phyloP scores from a whole-genome alignment of 2,888 invertebrate species.

The Harpagoxenus sublaevis region DNA sequence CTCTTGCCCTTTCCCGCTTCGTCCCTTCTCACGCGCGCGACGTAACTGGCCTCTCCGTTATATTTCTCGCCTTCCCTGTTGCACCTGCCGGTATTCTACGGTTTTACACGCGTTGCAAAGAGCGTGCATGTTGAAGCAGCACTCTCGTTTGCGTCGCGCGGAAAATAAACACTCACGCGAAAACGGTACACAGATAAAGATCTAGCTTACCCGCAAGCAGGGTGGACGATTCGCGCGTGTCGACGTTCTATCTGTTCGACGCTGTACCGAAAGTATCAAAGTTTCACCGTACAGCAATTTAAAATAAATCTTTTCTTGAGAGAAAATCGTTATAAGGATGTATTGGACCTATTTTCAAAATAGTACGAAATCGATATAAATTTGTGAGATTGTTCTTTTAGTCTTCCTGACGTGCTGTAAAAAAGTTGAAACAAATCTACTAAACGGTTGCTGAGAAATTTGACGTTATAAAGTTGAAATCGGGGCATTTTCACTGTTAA shows the following conservation, averaged over 20 bases:
- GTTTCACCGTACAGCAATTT: neutral
- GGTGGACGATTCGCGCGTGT: neutral
- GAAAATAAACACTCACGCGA: constrained; percentile 36
- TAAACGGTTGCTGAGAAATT: no score
- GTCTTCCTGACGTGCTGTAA: no score
- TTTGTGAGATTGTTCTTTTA: no score
- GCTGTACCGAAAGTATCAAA: neutral
- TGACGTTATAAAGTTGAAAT: no score
- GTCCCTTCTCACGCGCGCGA: neutral
- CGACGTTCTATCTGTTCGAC: neutral
- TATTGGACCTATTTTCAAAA: no score
- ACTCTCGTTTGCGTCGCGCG: constrained; percentile 2
- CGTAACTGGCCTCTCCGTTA: neutral
- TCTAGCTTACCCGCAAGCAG: constrained; percentile 6
- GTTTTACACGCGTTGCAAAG: constrained; percentile 9
- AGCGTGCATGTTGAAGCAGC: constrained; percentile 12
- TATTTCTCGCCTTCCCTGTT: constrained; percentile 17
- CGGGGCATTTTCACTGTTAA: no score
- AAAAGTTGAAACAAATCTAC: no score
- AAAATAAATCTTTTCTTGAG: neutral
- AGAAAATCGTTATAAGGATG: neutral
- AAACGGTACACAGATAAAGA: constrained; percentile 18
- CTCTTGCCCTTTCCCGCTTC: neutral
- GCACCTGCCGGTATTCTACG: constrained; percentile 8
- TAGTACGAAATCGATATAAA: no score